Percentiles rank a stretch among this genome's conserved stretches.
Conservation (phyloP, 92 coral and sea anemone genomes). For the Phymanthus crucifer region DNA sequence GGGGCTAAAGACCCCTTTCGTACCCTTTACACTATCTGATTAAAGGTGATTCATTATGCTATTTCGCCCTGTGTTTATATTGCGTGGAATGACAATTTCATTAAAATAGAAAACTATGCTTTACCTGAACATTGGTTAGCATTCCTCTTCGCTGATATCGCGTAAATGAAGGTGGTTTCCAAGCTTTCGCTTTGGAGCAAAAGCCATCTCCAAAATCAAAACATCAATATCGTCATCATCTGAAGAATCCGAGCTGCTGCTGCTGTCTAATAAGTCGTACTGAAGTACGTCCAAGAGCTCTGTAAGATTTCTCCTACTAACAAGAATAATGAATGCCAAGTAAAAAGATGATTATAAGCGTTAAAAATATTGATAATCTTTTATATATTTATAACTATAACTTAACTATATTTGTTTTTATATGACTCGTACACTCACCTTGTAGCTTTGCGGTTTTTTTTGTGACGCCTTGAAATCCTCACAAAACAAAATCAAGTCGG, state of each 20-base stretch:
- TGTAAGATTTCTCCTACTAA: constrained; percentile 9
- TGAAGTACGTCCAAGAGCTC: constrained; percentile 10
- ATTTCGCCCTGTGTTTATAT: constrained; percentile 2
- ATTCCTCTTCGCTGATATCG: constrained; percentile 29
- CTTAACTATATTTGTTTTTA: no score
- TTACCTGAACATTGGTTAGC: constrained; percentile 42
- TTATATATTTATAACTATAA: no score
- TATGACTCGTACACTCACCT: no score
- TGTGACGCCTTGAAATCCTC: no score
- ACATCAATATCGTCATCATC: constrained; percentile 37
- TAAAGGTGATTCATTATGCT: not conserved
- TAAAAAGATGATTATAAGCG: no score
- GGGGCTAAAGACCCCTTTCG: not conserved
- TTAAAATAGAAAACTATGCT: not conserved
- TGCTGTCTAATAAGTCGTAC: not conserved
- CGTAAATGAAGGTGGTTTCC: constrained; percentile 24
- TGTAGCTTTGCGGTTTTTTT: no score
- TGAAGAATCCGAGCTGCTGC: constrained; percentile 15
- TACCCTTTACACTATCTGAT: not conserved
- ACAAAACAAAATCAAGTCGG: no score
- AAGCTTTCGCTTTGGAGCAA: constrained; percentile 12
- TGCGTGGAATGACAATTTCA: no score
- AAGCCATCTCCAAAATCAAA: constrained; percentile 10
- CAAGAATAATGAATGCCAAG: not conserved
- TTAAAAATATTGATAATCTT: no score